Base-by-base conservation (phyloP, 2,113 vertebrate genomes). In the Phrynosoma platyrhinos region DNA sequence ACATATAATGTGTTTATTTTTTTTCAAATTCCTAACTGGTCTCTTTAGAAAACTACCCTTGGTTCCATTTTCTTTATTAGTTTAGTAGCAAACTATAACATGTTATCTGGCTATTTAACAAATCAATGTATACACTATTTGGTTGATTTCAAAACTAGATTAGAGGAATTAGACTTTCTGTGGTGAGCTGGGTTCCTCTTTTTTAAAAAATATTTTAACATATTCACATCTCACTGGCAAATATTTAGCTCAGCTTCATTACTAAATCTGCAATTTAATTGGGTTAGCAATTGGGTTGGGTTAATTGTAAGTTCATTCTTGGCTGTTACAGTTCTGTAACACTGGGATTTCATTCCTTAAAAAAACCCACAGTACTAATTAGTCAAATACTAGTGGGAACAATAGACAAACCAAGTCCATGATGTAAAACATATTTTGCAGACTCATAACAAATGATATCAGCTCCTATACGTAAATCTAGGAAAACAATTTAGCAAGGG, bases 221-320 rank as follows among this genome's bases (percentile, higher is more conserved):
- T 3, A 64, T 76, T 40, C 42, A 83, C 10, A 53, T 66, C 76
- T 82, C 13, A 1, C 69, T 75, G n/a, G 8, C 25, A 88, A 87
- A 12, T 32, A 82, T 36, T 76, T 47, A 77, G 42, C 58, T 88
- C 87, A 83, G 47, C 21, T 88, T 68, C 55, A 82, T 82, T 68
- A 52, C 87, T 88, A 88, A 88, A 83, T 69, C 58, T 53, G 30
- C 40, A 82, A 32, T 87, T 74, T 82, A 87, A 82, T 16, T 82
- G 87, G 58, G 42, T 78, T 88, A 83, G 30, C 66, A 88, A 83
- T 68, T 83, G 81, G 80, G 87, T 88, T 88, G 71, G 20, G 42
- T 68, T 83, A 53, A 88, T 77, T 83, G 58, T 88, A 83, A 88
- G 83, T 88, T 88, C 81, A 83, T 14, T 52, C 47, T 69, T 52